Evolutionary conservation across 2,797 vertebrate genomes (phyloP), one percentile per base, ranked within the genome.

Genomic region (Pogonophryne albipinna): DNA sequence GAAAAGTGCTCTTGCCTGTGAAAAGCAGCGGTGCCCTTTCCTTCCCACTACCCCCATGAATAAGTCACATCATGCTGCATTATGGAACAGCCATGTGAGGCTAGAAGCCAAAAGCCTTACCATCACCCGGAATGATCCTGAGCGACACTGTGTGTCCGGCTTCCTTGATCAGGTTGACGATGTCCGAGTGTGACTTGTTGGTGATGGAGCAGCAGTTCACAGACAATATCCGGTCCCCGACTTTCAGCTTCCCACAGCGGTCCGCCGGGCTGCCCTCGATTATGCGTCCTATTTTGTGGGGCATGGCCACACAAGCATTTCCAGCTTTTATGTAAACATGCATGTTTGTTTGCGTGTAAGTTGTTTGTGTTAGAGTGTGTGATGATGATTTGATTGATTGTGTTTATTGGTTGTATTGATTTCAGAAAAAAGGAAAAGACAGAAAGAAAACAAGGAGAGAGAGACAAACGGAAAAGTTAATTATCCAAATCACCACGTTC

Each of bases 271-370:
- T 99, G 86, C 98, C 98, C 93, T 99, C 98, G 91, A 99, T 99
- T 95, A 99, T 99, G 91, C 98, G 97, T 91, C 98, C 98, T 97
- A 99, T 99, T 99, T 99, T 99, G 97, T 99, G 98, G 95, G 98
- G 98, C 98, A 99, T 99, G 95, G 98, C 98, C 96, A 99, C 98
- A 97, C 98, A 99, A 93, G 98, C 96, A 95, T 99, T 99, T 95
- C 98, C 98, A 91, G 96, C 98, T 99, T 96, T 96, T 71, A 79
- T 94, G 73, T 90, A 45, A 66, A 91, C 88, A 94, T 63, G 34
- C 16, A 56, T 85, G 87, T 93, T 83, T 78, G 59, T 81, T 31
- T 66, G 65, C 91, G 66, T 76, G 34, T 38, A 38, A 38, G 34
- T 38, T 9, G 7, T 38, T 6, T 38, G 61, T 74, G 15, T 86